A percentile compares a stretch with the other conserved stretches of the same genome.
phyloP scores from a whole-genome alignment of 2,888 invertebrate species.

The Malacosoma neustria region DNA sequence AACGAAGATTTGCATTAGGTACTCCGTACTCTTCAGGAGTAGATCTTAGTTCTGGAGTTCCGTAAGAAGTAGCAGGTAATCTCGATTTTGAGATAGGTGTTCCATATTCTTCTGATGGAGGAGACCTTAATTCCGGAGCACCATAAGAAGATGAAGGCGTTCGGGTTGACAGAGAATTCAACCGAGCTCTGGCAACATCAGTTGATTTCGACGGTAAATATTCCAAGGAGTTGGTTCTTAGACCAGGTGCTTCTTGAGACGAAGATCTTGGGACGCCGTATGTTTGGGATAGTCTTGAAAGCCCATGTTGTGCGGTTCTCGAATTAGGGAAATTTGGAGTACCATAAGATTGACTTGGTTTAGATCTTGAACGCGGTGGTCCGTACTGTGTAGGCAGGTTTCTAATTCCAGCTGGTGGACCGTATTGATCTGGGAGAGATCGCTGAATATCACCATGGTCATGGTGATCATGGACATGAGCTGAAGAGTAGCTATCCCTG shows the following conservation, averaged over 20 bases:
- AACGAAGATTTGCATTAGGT: constrained; percentile 1
- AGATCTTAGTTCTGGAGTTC: not conserved
- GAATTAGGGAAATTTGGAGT: constrained; percentile 6
- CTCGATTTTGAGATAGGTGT: constrained; percentile 20
- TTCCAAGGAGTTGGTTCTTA: constrained; percentile 1
- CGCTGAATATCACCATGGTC: constrained; percentile 23
- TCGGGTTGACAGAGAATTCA: constrained; percentile 5
- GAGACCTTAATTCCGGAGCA: constrained; percentile 11
- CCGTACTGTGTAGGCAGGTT: constrained; percentile 19
- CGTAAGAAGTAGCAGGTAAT: constrained; percentile 26
- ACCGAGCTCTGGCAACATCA: not conserved
- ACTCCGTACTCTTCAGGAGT: constrained; percentile 2
- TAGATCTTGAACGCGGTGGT: constrained; percentile 8
- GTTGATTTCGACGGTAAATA: constrained; percentile 4
- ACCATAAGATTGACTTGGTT: constrained; percentile 11
- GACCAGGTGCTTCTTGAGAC: constrained; percentile 21
- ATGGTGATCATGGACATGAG: constrained; percentile 26
- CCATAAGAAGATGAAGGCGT: constrained; percentile 12
- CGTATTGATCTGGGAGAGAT: constrained; percentile 28
- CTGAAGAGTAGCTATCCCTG: constrained; percentile 44
- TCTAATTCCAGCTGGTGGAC: constrained; percentile 18
- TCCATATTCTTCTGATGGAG: constrained; percentile 27
- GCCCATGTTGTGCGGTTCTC: not conserved
- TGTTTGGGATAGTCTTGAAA: constrained; percentile 18
- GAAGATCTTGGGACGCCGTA: constrained; percentile 26